These are phyloP conservation scores for Scolopax rusticola DNA, from an alignment of 2,797 vertebrate genomes.

Conservation along the genomic window DNA sequence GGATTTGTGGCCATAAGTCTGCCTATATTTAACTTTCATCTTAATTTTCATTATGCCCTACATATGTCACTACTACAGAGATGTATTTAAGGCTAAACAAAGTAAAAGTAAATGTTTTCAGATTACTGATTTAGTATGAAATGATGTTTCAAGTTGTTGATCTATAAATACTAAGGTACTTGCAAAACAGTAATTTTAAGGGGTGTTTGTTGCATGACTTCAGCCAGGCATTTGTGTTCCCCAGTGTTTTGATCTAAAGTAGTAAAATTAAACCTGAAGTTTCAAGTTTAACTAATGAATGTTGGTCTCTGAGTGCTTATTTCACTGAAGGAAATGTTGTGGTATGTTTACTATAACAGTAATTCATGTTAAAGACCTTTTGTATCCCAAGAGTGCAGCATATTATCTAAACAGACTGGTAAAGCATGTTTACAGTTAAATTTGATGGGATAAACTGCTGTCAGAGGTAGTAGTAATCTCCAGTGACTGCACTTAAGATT, in stretches of 20 bases:
- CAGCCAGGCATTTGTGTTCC: neutral
- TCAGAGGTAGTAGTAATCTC: neutral
- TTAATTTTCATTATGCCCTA: neutral
- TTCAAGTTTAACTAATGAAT: neutral
- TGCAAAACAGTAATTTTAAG: neutral
- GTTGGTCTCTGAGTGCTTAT: neutral
- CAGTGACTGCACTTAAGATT: neutral
- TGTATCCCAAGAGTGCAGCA: neutral
- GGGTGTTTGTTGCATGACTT: neutral
- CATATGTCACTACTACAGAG: fast-evolving
- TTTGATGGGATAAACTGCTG: neutral
- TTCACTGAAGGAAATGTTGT: neutral
- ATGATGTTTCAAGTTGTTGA: neutral
- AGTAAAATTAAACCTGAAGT: neutral
- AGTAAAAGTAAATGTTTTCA: neutral
- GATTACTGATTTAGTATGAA: neutral
- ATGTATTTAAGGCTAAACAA: neutral
- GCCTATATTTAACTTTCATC: neutral
- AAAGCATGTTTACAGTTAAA: neutral
- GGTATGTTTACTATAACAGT: neutral
- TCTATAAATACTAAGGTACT: neutral
- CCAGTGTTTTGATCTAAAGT: neutral
- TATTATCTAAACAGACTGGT: neutral
- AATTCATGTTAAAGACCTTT: neutral
- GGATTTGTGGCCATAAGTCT: neutral